These are phyloP conservation scores for Oncorhynchus masou DNA, from an alignment of 2,113 vertebrate genomes.

Conservation along the genomic window DNA sequence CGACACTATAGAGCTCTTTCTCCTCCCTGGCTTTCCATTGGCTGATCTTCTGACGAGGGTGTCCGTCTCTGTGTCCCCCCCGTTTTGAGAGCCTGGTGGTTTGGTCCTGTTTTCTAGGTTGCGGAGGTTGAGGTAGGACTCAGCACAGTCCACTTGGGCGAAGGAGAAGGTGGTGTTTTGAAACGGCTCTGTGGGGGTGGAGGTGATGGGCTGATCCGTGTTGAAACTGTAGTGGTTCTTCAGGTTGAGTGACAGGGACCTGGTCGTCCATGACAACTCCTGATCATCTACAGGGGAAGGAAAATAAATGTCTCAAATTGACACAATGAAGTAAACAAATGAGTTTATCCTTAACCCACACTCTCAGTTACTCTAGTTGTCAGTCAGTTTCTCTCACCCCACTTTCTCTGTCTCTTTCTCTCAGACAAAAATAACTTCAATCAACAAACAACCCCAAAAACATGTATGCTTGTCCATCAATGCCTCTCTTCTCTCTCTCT, in stretches of 20 bases:
- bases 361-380: too few relatives aligned
- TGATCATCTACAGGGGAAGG: conserved; percentile 59
- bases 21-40: conserved; percentile 48
- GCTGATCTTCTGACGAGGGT: not conserved
- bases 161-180: conserved; percentile 51
- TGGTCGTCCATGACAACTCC: conserved; percentile 62
- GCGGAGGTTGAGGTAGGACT: conserved; percentile 81
- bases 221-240: conserved; percentile 80
- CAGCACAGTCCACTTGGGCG: conserved; percentile 49
- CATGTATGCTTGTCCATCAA: too few relatives aligned
- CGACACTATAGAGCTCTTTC: conserved; percentile 56
- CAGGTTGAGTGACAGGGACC: conserved; percentile 78
- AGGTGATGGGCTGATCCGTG: conserved; percentile 74
- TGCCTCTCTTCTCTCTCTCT: too few relatives aligned
- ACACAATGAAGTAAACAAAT: too few relatives aligned
- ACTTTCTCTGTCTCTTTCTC: too few relatives aligned
- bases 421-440: too few relatives aligned
- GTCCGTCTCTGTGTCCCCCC: conserved; percentile 5
- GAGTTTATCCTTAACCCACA: too few relatives aligned
- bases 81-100: not conserved
- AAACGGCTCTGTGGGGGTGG: conserved; percentile 69
- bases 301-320: too few relatives aligned
- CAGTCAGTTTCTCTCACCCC: too few relatives aligned
- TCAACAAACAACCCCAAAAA: too few relatives aligned
- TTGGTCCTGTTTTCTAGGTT: conserved; percentile 66